phyloP scores from a whole-genome alignment of 2,113 vertebrate genomes.

The Anarhynchus alexandrinus region DNA sequence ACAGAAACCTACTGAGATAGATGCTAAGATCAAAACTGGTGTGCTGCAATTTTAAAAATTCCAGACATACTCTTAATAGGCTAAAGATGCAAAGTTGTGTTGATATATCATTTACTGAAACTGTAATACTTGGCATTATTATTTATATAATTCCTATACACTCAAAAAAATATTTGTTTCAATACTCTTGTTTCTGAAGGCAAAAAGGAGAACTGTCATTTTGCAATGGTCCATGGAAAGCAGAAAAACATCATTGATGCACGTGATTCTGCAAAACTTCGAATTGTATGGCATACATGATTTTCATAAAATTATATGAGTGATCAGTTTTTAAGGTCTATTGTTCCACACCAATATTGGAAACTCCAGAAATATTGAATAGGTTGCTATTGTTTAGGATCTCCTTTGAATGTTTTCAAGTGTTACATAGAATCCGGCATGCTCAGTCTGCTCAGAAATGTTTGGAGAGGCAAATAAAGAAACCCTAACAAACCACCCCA shows the following conservation, averaged over 20 bases:
- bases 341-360: neutral
- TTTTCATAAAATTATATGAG: neutral
- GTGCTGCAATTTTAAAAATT: slow-evolving; percentile 21
- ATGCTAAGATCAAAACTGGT: slow-evolving; percentile 55
- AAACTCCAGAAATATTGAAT: neutral
- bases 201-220: neutral
- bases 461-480: neutral
- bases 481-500: neutral
- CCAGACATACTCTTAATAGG: slow-evolving; percentile 46
- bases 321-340: neutral
- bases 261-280: neutral
- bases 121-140: slow-evolving; percentile 13
- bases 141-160: neutral
- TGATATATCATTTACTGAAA: slow-evolving; percentile 47
- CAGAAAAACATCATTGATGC: neutral
- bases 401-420: neutral
- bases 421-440: neutral
- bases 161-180: neutral
- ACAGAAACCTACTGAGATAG: slow-evolving; percentile 14
- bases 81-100: slow-evolving; percentile 56
- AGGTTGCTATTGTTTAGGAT: neutral
- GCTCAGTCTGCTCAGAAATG: neutral
- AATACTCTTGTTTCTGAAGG: neutral
- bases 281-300: neutral
- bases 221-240: neutral